Evolutionary conservation across 2,888 invertebrate species (phyloP).

Genomic region (Pachydiplax longipennis): DNA sequence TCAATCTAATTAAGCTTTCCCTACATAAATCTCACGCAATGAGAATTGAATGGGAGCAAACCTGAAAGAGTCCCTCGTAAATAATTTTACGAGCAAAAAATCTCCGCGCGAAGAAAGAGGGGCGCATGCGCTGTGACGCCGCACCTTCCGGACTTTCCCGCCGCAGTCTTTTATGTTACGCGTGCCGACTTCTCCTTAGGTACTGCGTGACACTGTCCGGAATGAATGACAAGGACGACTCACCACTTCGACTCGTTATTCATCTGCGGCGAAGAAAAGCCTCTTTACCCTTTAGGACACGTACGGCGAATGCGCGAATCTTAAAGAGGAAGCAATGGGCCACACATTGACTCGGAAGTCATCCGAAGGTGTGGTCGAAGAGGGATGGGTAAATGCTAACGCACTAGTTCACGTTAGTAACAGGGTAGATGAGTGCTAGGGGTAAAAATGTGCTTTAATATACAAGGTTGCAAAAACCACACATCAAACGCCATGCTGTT

Average conservation of each 20-base stretch:
- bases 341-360: neutral
- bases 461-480: no score
- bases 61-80: neutral
- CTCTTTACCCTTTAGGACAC: neutral
- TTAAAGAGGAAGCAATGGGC: neutral
- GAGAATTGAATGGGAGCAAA: no score
- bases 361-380: neutral
- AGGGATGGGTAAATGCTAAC: neutral
- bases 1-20: no score
- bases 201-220: neutral
- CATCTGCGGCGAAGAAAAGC: neutral
- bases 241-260: neutral
- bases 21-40: no score
- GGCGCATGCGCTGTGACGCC: neutral
- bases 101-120: neutral
- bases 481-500: no score
- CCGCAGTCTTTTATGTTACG: neutral
- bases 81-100: neutral
- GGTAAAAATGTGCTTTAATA: no score
- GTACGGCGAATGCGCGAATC: neutral
- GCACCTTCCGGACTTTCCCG: neutral
- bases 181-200: neutral
- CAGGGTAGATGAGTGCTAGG: no score
- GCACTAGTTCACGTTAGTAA: no score
- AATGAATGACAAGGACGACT: neutral